Base-by-base conservation (phyloP, 2,113 vertebrate genomes). In the Bombycilla garrulus region DNA sequence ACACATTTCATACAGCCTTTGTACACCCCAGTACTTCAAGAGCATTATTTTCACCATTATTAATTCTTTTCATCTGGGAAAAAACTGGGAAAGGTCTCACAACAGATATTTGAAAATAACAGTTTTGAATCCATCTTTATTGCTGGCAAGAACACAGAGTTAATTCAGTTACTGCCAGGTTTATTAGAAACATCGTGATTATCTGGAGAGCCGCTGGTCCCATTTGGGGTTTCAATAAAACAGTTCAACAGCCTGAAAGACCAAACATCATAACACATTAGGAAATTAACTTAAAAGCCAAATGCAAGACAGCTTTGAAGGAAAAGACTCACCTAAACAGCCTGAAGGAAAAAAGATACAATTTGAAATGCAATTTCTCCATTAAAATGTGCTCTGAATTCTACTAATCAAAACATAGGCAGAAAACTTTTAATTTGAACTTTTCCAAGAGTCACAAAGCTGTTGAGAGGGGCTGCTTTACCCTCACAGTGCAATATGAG, bases 401-500 rank as follows among this genome's bases (percentile, higher is more conserved):
- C 23, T 40, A 18, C 42, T 40, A 57, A 62, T 60, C 26, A 78
- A 77, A 71, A 47, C 0, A 0, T 7, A 57, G 47, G 24, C 65
- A 80, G 54, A 79, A 60, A 84, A 83, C 9, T 44, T 38, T 6
- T 11, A 64, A 21, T 25, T 45, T 66, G 18, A 61, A 33, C 11
- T 72, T 54, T 45, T 35, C 40, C 56, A 23, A 65, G 36, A 48
- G 4, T 15, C 18, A 57, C 15, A 71, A 72, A 88, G 25, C 9
- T 78, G 31, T 44, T 42, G 24, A 64, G 42, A 69, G 29, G 50
- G 7, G 24, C 10, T 61, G 18, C 18, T 88, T 88, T 83, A 40
- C 12, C 5, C 44, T 56, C 36, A 20, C 21, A 66, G 6, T 5
- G 3, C 11, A 79, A 42, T 6, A 3, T 1, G 9, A 3, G 7